Evolutionary conservation across 2,888 invertebrate species (phyloP).

Genomic region (Eretmocerus hayati): DNA sequence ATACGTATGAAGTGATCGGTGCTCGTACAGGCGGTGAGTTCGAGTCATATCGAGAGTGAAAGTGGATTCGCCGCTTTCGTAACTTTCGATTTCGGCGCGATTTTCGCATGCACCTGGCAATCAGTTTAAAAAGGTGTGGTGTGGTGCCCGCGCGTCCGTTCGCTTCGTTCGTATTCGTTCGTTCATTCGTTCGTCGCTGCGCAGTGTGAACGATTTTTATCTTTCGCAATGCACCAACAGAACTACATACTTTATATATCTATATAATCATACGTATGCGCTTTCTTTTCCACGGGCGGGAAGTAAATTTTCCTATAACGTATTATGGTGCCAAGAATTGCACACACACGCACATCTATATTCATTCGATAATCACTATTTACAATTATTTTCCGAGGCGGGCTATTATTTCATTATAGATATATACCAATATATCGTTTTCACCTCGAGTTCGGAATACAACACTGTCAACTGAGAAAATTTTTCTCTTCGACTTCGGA

Average conservation of each 20-base stretch:
- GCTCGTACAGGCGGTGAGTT: background rate
- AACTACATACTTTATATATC: background rate
- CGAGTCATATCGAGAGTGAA: constrained; percentile 12
- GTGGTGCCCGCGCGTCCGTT: background rate
- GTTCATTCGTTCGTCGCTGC: too few relatives aligned
- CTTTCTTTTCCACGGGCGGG: too few relatives aligned
- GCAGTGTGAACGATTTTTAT: background rate
- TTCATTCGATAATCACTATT: background rate
- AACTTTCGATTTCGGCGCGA: constrained; percentile 12
- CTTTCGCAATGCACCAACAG: background rate
- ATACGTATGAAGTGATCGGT: too few relatives aligned
- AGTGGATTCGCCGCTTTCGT: constrained; percentile 11
- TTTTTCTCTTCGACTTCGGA: too few relatives aligned
- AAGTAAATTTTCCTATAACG: too few relatives aligned
- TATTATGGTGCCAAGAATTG: too few relatives aligned
- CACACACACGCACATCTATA: too few relatives aligned
- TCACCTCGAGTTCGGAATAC: too few relatives aligned
- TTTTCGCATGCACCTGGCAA: constrained; percentile 5
- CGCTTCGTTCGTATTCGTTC: background rate
- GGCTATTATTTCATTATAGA: background rate
- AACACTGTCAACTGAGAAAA: too few relatives aligned
- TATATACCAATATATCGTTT: too few relatives aligned
- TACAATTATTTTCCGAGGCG: background rate
- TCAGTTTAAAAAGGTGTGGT: background rate
- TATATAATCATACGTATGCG: background rate